A percentile compares a stretch with the other conserved stretches of the same genome.
phyloP scores from a whole-genome alignment of 2,797 vertebrate genomes.

The Mus spretus region DNA sequence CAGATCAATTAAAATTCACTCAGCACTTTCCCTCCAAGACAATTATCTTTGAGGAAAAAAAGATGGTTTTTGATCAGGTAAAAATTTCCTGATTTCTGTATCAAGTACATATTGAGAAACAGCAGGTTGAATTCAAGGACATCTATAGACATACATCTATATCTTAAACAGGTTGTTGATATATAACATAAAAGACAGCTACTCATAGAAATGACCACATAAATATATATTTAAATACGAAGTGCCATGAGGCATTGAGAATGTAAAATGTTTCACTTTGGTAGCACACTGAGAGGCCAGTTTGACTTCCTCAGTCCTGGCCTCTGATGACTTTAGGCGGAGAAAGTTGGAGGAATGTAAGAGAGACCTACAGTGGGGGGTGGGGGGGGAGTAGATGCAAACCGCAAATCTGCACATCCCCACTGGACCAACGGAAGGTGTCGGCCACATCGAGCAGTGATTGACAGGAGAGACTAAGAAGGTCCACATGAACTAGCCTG shows the following conservation, averaged over 20 bases:
- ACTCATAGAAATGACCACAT: not conserved
- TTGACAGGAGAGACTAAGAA: not conserved
- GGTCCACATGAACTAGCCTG: not conserved
- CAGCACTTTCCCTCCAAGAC: not conserved
- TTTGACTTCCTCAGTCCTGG: not conserved
- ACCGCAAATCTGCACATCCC: not conserved
- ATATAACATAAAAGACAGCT: not conserved
- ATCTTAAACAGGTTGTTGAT: not conserved
- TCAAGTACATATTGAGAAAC: not conserved
- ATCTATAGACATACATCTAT: no score
- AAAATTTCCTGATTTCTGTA: not conserved
- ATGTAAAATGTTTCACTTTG: not conserved
- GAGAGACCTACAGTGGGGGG: fast-evolving
- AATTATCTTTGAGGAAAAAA: conserved; percentile 1
- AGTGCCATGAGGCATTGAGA: not conserved
- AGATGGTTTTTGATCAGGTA: not conserved
- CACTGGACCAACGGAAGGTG: not conserved
- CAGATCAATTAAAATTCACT: conserved; percentile 26
- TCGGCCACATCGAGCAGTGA: no score
- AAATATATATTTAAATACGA: conserved; percentile 36
- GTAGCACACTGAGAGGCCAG: not conserved
- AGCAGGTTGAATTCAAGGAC: not conserved
- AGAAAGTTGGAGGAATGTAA: fast-evolving
- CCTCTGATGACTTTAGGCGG: fast-evolving
- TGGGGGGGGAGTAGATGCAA: fast-evolving